phyloP scores from a whole-genome alignment of 2,888 invertebrate genomes.

The Phyto melanocephala region DNA sequence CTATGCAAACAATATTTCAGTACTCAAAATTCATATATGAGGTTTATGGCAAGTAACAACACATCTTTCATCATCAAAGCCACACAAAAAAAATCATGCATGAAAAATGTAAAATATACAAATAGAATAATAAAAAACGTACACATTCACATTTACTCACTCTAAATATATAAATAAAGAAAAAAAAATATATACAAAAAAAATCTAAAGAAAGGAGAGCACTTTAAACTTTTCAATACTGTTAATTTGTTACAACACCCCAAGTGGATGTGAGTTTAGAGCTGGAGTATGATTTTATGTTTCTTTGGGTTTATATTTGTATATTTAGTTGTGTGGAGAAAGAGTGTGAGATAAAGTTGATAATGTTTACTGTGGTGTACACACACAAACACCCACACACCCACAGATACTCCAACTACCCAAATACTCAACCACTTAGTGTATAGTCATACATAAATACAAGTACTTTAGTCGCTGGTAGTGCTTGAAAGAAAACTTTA shows the following conservation, averaged over 20 bases:
- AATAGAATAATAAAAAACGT: conserved; percentile 22
- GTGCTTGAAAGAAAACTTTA: conserved; percentile 62
- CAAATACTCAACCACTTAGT: not conserved
- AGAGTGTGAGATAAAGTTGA: conserved; percentile 28
- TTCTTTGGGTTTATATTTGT: no score
- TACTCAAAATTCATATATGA: conserved; percentile 1
- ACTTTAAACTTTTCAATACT: conserved; percentile 63
- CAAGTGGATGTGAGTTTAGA: conserved; percentile 37
- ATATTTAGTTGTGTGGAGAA: not conserved
- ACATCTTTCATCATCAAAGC: conserved; percentile 33
- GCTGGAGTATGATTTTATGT: no score
- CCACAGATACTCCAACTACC: no score
- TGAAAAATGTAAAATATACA: conserved; percentile 23
- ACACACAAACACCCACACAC: not conserved
- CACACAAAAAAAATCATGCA: conserved; percentile 31
- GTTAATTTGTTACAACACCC: conserved; percentile 55
- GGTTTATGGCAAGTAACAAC: conserved; percentile 22
- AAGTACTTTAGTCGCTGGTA: not conserved
- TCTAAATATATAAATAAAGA: not conserved
- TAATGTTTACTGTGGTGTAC: conserved; percentile 48
- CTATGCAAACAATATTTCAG: conserved; percentile 1
- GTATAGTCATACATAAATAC: conserved; percentile 1
- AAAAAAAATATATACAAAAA: conserved; percentile 14
- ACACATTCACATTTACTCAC: no score
- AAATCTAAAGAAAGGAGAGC: conserved; percentile 39